Percentiles rank a stretch among this genome's conserved stretches.
These are phyloP conservation scores for Hiodon alosoides DNA, from an alignment of 2,113 vertebrate genomes.

Conservation along the genomic window DNA sequence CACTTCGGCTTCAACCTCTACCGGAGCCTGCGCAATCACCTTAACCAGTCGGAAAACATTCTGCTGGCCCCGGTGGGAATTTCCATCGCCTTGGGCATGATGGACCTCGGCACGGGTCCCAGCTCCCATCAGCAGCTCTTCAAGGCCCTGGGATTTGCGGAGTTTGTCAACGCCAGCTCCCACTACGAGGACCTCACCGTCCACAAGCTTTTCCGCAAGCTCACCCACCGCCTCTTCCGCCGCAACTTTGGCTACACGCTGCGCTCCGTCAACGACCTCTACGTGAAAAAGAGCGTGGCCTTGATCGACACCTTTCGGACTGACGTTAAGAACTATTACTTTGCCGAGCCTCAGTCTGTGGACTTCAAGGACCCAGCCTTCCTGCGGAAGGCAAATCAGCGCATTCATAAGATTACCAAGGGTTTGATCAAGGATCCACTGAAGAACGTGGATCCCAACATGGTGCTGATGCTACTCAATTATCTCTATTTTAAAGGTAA, in stretches of 20 bases:
- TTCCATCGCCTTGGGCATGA: conserved; percentile 90
- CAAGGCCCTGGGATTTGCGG: conserved; percentile 70
- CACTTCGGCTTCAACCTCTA: conserved; percentile 88
- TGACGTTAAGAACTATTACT: conserved; percentile 78
- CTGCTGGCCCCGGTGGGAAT: conserved; percentile 89
- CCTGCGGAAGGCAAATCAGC: conserved; percentile 71
- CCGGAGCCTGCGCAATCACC: conserved; percentile 69
- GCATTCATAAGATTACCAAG: conserved; percentile 85
- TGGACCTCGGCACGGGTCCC: conserved; percentile 75
- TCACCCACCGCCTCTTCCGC: conserved; percentile 89
- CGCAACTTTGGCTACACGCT: conserved; percentile 90
- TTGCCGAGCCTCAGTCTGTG: conserved; percentile 79
- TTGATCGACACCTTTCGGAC: conserved; percentile 69
- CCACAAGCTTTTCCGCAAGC: conserved; percentile 90
- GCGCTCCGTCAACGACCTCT: conserved; percentile 82
- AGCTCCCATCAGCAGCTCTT: conserved; percentile 74
- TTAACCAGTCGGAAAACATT: conserved; percentile 76
- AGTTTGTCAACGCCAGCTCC: conserved; percentile 84
- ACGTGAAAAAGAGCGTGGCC: conserved; percentile 67
- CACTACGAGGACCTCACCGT: conserved; percentile 81
- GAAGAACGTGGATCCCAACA: conserved; percentile 71
- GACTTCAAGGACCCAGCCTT: conserved; percentile 82
- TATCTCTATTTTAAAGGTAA: conserved; percentile 98
- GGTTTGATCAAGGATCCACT: conserved; percentile 87
- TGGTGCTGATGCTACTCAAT: conserved; percentile 88